These are phyloP conservation scores for Philaethria dido DNA, from an alignment of 2,888 invertebrate genomes.

Conservation along the genomic window DNA sequence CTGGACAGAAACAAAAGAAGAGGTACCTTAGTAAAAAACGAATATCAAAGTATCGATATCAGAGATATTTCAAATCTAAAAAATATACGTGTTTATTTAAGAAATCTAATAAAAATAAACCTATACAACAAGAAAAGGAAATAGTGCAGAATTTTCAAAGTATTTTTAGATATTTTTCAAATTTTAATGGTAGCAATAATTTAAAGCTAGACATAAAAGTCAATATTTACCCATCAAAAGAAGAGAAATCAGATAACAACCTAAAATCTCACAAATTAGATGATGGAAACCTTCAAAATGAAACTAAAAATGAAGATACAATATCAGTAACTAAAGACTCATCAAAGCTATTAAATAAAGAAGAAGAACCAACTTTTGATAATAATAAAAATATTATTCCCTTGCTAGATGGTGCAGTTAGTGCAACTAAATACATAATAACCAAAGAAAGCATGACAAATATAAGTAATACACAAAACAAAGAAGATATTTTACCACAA, in stretches of 20 bases:
- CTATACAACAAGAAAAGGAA: slow-evolving; percentile 38
- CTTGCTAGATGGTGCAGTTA: slow-evolving; percentile 61
- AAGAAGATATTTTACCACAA: slow-evolving; percentile 44
- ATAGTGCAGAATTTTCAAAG: slow-evolving; percentile 55
- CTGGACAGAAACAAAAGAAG: slow-evolving; percentile 13
- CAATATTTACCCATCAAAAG: slow-evolving; percentile 55
- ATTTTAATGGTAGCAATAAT: slow-evolving; percentile 53
- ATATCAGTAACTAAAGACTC: not conserved
- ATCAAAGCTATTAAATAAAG: not conserved
- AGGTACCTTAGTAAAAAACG: slow-evolving; percentile 22
- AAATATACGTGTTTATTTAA: slow-evolving; percentile 51
- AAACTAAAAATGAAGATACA: slow-evolving; percentile 6
- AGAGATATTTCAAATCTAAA: slow-evolving; percentile 48
- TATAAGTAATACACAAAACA: slow-evolving; percentile 41
- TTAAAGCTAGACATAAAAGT: slow-evolving; percentile 64
- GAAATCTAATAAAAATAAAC: slow-evolving; percentile 47
- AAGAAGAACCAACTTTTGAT: slow-evolving; percentile 11
- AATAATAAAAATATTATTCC: slow-evolving; percentile 56
- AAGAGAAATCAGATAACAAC: slow-evolving; percentile 39
- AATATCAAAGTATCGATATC: slow-evolving; percentile 24
- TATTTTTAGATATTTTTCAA: slow-evolving; percentile 58
- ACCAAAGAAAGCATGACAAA: slow-evolving; percentile 48
- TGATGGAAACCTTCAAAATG: not conserved
- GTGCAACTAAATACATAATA: slow-evolving; percentile 59
- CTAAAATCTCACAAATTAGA: slow-evolving; percentile 23